A percentile compares a stretch with the other conserved stretches of the same genome.
These are phyloP conservation scores for Cardiocondyla obscurior DNA, from an alignment of 1,140 invertebrate species.

Conservation along the genomic window DNA sequence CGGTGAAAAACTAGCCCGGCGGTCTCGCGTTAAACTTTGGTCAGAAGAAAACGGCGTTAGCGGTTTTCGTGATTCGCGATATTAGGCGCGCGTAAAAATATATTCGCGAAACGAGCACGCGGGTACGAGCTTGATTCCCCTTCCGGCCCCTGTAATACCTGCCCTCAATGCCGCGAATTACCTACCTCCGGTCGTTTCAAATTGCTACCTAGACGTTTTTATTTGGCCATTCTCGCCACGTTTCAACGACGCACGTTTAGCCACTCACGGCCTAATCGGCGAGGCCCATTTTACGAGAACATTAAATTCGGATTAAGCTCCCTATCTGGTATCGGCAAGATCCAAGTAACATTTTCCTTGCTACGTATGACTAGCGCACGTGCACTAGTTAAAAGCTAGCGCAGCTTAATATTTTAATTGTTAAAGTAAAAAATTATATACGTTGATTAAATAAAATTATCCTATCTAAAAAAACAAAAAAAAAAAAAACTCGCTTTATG, in stretches of 20 bases:
- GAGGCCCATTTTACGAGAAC: constrained; percentile 43
- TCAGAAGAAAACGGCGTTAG: background rate
- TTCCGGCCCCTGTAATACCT: constrained; percentile 29
- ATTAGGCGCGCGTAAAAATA: constrained; percentile 30
- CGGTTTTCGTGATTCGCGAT: constrained; percentile 36
- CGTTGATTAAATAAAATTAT: background rate
- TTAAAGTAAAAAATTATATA: background rate
- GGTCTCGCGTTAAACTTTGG: background rate
- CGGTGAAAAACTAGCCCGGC: background rate
- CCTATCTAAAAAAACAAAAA: no score
- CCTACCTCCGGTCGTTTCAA: constrained; percentile 34
- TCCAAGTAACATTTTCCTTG: background rate
- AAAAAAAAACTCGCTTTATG: no score
- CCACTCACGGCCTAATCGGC: constrained; percentile 60
- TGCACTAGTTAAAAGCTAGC: background rate
- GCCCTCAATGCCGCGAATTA: constrained; percentile 30
- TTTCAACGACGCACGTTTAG: constrained; percentile 29
- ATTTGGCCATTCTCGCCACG: constrained; percentile 63
- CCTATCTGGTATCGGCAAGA: constrained; percentile 9
- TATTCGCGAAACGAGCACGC: constrained; percentile 28
- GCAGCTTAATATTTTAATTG: background rate
- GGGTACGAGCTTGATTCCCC: constrained; percentile 37
- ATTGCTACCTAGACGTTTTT: constrained; percentile 67
- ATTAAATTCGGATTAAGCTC: constrained; percentile 68
- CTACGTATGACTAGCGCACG: background rate